phyloP scores from a whole-genome alignment of 2,113 vertebrate genomes.

The Dicaeum eximium region DNA sequence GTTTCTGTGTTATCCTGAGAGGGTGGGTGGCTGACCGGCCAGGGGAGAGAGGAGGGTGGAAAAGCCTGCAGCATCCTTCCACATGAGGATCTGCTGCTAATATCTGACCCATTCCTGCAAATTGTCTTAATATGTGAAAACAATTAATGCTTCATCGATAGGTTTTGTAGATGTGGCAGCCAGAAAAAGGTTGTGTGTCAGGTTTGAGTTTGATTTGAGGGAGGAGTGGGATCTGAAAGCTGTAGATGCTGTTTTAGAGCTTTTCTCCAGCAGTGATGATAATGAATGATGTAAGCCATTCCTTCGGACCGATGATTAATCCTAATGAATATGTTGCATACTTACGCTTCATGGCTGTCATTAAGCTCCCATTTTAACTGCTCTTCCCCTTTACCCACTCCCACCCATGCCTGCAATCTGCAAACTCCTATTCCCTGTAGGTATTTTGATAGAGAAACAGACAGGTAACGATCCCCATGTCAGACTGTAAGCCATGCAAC shows the following conservation, averaged over 20 bases:
- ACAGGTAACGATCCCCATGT: slow-evolving; percentile 57
- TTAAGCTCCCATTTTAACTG: slow-evolving; percentile 38
- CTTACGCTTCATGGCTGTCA: slow-evolving; percentile 42
- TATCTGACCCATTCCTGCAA: background rate
- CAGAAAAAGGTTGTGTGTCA: background rate
- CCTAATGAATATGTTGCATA: slow-evolving; percentile 48
- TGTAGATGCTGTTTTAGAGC: background rate
- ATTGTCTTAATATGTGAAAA: background rate
- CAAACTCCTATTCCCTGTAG: slow-evolving; percentile 53
- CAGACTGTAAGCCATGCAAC: slow-evolving; percentile 53
- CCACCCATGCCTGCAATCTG: slow-evolving; percentile 48
- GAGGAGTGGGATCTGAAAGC: slow-evolving; percentile 2
- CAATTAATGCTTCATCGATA: background rate
- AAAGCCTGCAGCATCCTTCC: background rate
- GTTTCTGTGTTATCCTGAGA: background rate
- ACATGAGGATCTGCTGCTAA: background rate
- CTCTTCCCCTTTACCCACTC: slow-evolving; percentile 17
- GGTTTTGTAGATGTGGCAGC: background rate
- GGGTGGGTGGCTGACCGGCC: background rate
- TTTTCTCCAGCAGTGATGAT: background rate
- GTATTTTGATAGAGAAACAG: slow-evolving; percentile 57
- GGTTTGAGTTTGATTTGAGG: background rate
- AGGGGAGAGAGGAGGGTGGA: background rate
- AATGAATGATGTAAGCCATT: slow-evolving; percentile 43
- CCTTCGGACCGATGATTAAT: slow-evolving; percentile 49